Conservation (phyloP, 2,888 invertebrate species). For the Apantesis nais region DNA sequence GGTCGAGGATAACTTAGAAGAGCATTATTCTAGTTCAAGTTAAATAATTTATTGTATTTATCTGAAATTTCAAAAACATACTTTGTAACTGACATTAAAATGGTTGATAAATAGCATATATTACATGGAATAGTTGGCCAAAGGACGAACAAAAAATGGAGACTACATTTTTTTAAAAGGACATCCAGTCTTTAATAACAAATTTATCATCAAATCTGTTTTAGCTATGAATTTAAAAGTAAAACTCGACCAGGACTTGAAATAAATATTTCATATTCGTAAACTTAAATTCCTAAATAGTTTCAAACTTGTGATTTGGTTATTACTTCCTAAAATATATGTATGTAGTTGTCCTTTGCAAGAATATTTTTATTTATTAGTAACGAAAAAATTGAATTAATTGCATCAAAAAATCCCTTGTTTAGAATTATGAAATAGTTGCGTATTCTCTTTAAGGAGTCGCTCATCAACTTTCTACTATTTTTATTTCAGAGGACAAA, state of each 20-base stretch:
- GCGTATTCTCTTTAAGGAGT: conserved; percentile 26
- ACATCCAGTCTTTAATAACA: not conserved
- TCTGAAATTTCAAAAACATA: not conserved
- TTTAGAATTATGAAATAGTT: conserved; percentile 28
- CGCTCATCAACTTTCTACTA: conserved; percentile 25
- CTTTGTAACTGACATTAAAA: not conserved
- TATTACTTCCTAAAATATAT: not conserved
- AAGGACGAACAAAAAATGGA: not conserved
- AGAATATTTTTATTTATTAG: conserved; percentile 9
- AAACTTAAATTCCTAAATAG: not conserved
- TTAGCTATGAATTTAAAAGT: not conserved
- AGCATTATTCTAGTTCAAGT: not conserved
- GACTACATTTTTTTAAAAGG: not conserved
- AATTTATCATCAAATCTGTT: not conserved
- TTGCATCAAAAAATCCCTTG: conserved; percentile 19
- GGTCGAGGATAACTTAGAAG: not conserved
- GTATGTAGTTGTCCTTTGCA: not conserved
- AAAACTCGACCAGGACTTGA: not conserved
- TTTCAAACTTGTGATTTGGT: not conserved
- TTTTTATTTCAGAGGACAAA: not conserved
- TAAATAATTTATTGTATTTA: not conserved
- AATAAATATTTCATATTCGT: not conserved
- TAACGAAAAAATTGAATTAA: conserved; percentile 14
- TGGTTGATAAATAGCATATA: not conserved
- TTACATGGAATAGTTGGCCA: not conserved